Evolutionary conservation across 2,113 vertebrate species (phyloP).

Genomic region (Nansenia antarctica): DNA sequence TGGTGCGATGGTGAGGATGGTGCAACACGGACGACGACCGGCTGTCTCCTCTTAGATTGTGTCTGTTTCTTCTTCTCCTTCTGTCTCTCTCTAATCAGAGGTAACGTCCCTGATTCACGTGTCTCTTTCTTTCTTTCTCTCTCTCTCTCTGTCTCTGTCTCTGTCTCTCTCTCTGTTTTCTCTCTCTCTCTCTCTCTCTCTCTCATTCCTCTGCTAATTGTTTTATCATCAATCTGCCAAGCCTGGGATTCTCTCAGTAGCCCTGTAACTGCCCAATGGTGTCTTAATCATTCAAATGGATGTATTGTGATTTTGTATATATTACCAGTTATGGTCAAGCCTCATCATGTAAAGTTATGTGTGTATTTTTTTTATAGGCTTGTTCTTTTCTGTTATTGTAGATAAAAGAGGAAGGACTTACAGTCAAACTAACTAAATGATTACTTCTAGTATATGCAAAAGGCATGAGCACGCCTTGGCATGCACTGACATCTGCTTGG

Average conservation of each 20-base stretch:
- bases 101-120: too few relatives aligned
- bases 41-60: constrained; percentile 19
- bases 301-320: constrained; percentile 59
- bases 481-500: too few relatives aligned
- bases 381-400: neutral
- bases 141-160: neutral
- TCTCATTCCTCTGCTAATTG: neutral
- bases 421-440: too few relatives aligned
- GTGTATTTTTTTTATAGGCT: neutral
- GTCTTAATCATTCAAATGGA: constrained; percentile 71
- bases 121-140: constrained; percentile 16
- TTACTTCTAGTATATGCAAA: too few relatives aligned
- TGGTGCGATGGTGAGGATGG: constrained; percentile 72
- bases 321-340: constrained; percentile 23
- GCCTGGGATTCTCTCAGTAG: constrained; percentile 17
- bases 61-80: too few relatives aligned
- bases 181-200: constrained; percentile 15
- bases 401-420: too few relatives aligned
- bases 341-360: constrained; percentile 17
- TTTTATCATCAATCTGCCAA: too few relatives aligned
- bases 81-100: neutral
- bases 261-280: constrained; percentile 50
- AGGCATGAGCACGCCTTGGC: too few relatives aligned
- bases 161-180: constrained; percentile 14
- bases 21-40: constrained; percentile 10